Conservation (phyloP, 1,140 invertebrate genomes). For the Pseudomyrmex concolor region DNA sequence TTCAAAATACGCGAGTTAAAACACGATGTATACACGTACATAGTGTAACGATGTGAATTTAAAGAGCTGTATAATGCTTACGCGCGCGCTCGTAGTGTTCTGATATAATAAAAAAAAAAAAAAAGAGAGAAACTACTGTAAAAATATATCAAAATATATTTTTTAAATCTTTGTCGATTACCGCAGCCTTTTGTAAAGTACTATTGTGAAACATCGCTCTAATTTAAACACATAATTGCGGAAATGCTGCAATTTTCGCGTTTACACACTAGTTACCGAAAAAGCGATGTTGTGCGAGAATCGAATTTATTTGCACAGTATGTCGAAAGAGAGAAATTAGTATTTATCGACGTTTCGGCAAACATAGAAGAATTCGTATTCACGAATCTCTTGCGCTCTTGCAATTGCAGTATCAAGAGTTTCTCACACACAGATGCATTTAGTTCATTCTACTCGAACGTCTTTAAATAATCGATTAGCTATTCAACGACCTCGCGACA, state of each 20-base stretch:
- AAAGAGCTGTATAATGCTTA: no score
- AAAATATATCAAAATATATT: no score
- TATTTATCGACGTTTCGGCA: slow-evolving; percentile 38
- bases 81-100: no score
- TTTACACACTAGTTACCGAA: background rate
- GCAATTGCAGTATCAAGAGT: slow-evolving; percentile 19
- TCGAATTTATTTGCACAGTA: slow-evolving; percentile 20
- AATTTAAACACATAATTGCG: slow-evolving; percentile 6
- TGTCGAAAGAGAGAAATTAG: slow-evolving; percentile 18
- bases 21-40: no score
- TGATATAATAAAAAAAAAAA: no score
- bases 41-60: no score
- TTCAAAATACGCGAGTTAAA: no score
- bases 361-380: slow-evolving; percentile 15
- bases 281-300: slow-evolving; percentile 17
- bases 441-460: slow-evolving; percentile 34
- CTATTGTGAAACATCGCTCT: background rate
- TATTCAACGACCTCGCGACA: slow-evolving; percentile 36
- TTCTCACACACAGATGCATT: slow-evolving; percentile 21
- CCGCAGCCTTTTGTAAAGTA: background rate
- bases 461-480: slow-evolving; percentile 50
- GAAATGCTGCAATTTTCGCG: background rate
- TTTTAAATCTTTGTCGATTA: background rate
- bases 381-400: background rate
- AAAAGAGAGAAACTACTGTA: no score